Evolutionary conservation across 2,888 invertebrate species (phyloP), one percentile per base, ranked within the genome.

Genomic region (Aromia moschata): DNA sequence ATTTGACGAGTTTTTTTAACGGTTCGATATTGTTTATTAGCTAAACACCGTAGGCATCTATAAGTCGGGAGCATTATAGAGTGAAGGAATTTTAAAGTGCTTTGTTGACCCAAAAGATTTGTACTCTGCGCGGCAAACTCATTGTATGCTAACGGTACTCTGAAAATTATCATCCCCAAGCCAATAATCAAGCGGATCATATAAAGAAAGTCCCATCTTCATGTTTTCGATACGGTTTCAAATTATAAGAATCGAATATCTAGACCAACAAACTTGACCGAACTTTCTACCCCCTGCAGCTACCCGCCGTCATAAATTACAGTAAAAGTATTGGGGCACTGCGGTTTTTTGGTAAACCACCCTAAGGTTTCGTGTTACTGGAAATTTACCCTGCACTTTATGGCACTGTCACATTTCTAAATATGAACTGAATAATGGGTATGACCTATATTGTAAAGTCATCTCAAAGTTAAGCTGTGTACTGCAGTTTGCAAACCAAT

Each of bases 271-370:
- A 18, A 38, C 9, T 38, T 25, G 25, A 15, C 38, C 25, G 9
- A 43, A 49, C 43, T 56, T 20, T 41, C 47, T 25, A 58, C 53
- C 58, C 57, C 58, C 58, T 47, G 36, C 12, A 10, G 58, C 38
- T 38, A 36, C n/a, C 4, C 11, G 2, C 18, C 20, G 17, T 43
- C 40, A 14, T 58, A 47, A 54, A 49, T 17, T 31, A 53, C 30
- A 46, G 58, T 54, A 54, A 47, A 38, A 43, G 25, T 36, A 36
- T 20, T 10, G 11, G 14, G 16, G 38, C 38, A 30, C 37, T 58
- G 58, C 47, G 58, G 53, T 58, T 54, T 7, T 53, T 33, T 43
- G 54, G 54, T 58, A 45, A 36, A 58, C 58, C 58, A 47, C 25
- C 43, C 46, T 46, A 40, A 12, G 36, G 45, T 47, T 47, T 37